These are phyloP conservation scores for Chanos chanos DNA, from an alignment of 2,797 vertebrate genomes.

Conservation along the genomic window DNA sequence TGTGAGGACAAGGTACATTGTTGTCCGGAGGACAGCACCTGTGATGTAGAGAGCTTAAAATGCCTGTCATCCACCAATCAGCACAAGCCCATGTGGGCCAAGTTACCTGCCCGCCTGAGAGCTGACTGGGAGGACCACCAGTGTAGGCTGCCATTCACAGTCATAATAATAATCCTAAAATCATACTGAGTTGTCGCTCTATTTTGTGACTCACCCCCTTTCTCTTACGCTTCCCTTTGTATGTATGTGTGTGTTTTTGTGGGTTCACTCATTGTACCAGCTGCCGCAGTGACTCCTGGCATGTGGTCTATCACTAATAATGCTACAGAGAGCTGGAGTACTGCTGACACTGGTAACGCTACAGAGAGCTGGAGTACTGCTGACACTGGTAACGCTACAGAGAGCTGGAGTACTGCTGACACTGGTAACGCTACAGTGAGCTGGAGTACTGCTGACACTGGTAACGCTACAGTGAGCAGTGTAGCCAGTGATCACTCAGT, in stretches of 20 bases:
- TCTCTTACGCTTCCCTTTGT: not conserved
- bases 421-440: too few relatives aligned
- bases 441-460: too few relatives aligned
- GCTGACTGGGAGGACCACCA: conserved; percentile 62
- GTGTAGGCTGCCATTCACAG: conserved; percentile 35
- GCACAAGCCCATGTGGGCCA: conserved; percentile 63
- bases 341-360: not conserved
- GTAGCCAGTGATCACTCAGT: too few relatives aligned
- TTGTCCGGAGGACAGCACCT: conserved; percentile 74
- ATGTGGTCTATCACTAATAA: not conserved
- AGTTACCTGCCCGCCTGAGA: conserved; percentile 53
- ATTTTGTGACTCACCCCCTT: not conserved
- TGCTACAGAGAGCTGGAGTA: not conserved
- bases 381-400: too few relatives aligned
- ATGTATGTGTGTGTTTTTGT: not conserved
- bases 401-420: too few relatives aligned
- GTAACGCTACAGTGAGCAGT: too few relatives aligned
- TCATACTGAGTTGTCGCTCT: not conserved
- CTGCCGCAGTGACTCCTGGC: not conserved
- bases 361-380: not conserved
- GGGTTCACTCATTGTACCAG: not conserved
- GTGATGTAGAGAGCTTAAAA: conserved; percentile 64
- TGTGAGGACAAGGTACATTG: conserved; percentile 83
- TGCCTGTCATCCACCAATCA: conserved; percentile 53
- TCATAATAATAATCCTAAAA: not conserved